phyloP scores from a whole-genome alignment of 1,140 invertebrate species.

The Popillia japonica region DNA sequence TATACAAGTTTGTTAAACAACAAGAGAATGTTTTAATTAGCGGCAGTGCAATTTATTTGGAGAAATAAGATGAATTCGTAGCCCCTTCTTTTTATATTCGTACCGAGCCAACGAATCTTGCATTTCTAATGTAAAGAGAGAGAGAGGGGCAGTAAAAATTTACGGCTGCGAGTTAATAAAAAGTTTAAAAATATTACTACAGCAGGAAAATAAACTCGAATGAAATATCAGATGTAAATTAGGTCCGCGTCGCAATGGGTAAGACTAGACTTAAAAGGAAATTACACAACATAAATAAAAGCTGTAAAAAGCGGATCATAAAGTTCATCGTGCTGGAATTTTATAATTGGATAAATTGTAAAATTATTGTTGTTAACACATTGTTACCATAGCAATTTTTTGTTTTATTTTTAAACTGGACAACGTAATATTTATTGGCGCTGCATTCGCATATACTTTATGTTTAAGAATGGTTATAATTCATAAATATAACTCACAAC shows the following conservation, averaged over 20 bases:
- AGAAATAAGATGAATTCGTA: background rate
- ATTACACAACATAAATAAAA: slow-evolving; percentile 31
- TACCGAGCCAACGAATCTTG: background rate
- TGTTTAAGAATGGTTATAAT: too few relatives aligned
- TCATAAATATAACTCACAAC: too few relatives aligned
- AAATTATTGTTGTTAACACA: slow-evolving; percentile 28
- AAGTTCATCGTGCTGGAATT: slow-evolving; percentile 32
- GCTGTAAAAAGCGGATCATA: slow-evolving; percentile 14
- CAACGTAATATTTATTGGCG: too few relatives aligned
- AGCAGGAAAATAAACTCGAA: slow-evolving; percentile 21
- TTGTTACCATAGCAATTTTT: background rate
- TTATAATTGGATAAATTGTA: slow-evolving; percentile 37
- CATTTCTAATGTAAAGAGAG: slow-evolving; percentile 9
- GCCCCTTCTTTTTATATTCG: slow-evolving; percentile 3
- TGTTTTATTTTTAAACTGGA: too few relatives aligned
- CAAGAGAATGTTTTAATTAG: background rate
- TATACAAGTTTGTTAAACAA: background rate
- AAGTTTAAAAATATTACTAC: slow-evolving; percentile 25
- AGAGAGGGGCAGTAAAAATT: slow-evolving; percentile 14
- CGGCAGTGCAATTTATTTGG: slow-evolving; percentile 13
- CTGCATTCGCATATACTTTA: too few relatives aligned
- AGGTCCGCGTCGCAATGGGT: background rate
- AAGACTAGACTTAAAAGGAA: slow-evolving; percentile 15
- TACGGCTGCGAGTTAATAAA: slow-evolving; percentile 23
- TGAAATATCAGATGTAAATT: slow-evolving; percentile 38